phyloP scores from a whole-genome alignment of 2,888 invertebrate species.

The Lydus trimaculatus region DNA sequence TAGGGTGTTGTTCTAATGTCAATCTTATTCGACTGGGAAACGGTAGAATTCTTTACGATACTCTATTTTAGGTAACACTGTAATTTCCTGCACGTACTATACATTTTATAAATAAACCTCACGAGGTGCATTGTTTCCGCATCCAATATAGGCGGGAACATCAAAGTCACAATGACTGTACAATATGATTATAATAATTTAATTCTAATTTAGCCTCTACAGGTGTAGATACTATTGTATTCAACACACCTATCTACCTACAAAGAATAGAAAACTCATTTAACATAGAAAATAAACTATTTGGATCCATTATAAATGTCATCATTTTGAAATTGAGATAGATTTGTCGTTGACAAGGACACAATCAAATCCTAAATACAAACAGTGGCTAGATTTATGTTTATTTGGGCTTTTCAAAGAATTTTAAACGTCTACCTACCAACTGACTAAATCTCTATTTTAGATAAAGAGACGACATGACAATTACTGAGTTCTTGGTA shows the following conservation, averaged over 20 bases:
- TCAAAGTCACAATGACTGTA: background rate
- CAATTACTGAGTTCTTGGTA: conserved; percentile 51
- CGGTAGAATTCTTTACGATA: conserved; percentile 24
- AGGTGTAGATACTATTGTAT: background rate
- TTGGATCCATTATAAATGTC: background rate
- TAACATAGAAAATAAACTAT: background rate
- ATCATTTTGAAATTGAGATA: conserved; percentile 16
- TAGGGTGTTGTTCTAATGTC: conserved; percentile 42
- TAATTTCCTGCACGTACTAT: conserved; percentile 13
- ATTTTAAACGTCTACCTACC: conserved; percentile 27
- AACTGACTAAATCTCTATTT: conserved; percentile 38
- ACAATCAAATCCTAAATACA: conserved; percentile 15
- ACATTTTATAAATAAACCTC: conserved; percentile 10
- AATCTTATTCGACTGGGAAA: conserved; percentile 40
- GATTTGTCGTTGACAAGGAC: conserved; percentile 16
- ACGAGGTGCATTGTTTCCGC: conserved; percentile 10
- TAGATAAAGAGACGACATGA: conserved; percentile 37
- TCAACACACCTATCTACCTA: background rate
- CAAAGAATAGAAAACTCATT: background rate
- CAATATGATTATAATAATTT: background rate
- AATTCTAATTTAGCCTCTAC: conserved; percentile 1
- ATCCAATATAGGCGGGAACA: background rate
- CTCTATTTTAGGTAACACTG: conserved; percentile 7
- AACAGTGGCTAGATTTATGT: conserved; percentile 16
- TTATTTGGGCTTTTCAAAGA: conserved; percentile 17